A percentile compares a stretch with the other conserved stretches of the same genome.
phyloP scores from a whole-genome alignment of 2,113 vertebrate genomes.

The Grallaria varia region DNA sequence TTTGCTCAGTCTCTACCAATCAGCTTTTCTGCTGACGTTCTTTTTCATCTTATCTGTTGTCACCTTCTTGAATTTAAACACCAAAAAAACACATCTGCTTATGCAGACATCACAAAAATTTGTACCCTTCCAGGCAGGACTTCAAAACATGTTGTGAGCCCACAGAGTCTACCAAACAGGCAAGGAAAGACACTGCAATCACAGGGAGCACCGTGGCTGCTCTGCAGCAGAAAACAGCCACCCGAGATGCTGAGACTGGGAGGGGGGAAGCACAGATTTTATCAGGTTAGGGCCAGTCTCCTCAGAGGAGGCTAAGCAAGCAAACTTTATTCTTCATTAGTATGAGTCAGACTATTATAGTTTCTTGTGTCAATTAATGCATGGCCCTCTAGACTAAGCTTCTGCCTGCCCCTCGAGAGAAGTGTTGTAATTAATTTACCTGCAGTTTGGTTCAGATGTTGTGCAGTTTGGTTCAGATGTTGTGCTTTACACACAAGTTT shows the following conservation, averaged over 20 bases:
- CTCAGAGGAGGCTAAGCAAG: conserved; percentile 38
- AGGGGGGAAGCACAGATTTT: background rate
- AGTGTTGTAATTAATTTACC: background rate
- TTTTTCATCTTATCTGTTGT: background rate
- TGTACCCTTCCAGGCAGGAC: conserved; percentile 24
- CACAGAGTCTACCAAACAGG: background rate
- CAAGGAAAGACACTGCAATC: background rate
- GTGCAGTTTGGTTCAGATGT: background rate
- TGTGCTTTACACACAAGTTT: background rate
- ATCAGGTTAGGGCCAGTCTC: background rate
- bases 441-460: background rate
- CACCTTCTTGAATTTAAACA: conserved; percentile 43
- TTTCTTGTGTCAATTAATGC: background rate
- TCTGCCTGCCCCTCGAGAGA: background rate
- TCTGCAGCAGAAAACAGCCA: background rate
- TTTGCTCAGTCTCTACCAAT: background rate
- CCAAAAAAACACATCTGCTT: background rate
- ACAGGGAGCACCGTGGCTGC: background rate
- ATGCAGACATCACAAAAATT: conserved; percentile 46
- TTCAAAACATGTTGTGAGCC: conserved; percentile 4
- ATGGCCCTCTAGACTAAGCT: background rate
- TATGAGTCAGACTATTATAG: background rate
- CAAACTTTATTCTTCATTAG: background rate
- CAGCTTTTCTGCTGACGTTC: background rate
- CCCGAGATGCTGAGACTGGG: background rate